Conservation (phyloP, 2,113 vertebrate genomes). For the Aythya baeri region DNA sequence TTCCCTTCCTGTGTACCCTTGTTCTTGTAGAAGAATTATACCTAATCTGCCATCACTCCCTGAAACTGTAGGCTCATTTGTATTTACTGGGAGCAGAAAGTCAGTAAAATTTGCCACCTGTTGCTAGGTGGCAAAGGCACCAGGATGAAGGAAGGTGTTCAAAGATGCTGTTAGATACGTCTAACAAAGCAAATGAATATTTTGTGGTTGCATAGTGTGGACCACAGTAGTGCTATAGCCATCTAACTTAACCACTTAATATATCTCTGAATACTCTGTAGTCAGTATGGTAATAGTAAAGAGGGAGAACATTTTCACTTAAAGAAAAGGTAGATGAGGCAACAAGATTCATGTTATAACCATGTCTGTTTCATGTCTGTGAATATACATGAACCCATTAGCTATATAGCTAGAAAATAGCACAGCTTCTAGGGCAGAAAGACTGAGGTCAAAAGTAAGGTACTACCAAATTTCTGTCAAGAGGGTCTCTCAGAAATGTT, state of each 20-base stretch:
- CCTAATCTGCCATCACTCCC: background rate
- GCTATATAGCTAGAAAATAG: background rate
- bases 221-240: background rate
- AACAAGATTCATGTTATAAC: background rate
- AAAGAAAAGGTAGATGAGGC: background rate
- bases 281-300: background rate
- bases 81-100: background rate
- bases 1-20: background rate
- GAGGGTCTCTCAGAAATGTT: background rate
- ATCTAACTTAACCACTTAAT: background rate
- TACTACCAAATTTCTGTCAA: constrained; percentile 28
- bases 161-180: background rate
- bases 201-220: background rate
- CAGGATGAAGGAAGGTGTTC: background rate
- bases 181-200: background rate
- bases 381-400: background rate
- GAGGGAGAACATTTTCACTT: background rate
- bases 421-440: background rate
- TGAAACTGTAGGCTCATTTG: background rate
- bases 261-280: background rate
- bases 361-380: background rate
- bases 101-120: background rate
- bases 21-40: background rate
- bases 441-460: background rate
- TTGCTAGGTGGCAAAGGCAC: background rate